Conservation (phyloP, 2,888 invertebrate genomes). For the Sphaerophoria taeniata region DNA sequence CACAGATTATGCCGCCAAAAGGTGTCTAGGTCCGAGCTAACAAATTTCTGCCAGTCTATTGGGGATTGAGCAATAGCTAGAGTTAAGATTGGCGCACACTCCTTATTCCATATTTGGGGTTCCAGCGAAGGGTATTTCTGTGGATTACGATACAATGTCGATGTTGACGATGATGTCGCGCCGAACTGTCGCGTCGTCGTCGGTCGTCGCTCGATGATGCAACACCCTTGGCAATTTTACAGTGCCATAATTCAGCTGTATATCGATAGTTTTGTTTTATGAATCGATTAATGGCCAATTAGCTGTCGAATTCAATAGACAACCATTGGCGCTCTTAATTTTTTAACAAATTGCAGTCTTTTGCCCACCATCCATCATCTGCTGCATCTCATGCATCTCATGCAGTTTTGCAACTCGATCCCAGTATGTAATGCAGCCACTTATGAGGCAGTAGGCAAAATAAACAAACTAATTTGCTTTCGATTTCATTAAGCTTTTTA, state of each 20-base stretch:
- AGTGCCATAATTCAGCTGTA: constrained; percentile 15
- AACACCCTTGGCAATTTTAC: constrained; percentile 36
- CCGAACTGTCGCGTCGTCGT: not conserved
- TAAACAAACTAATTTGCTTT: constrained; percentile 69
- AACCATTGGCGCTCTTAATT: constrained; percentile 29
- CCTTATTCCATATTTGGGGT: constrained; percentile 57
- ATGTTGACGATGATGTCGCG: constrained; percentile 13
- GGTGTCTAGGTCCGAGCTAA: constrained; percentile 25
- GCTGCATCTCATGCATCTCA: no score
- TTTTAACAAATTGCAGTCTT: constrained; percentile 62
- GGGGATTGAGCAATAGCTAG: constrained; percentile 50
- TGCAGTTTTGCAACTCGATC: constrained; percentile 41
- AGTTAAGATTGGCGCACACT: constrained; percentile 6
- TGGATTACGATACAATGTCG: not conserved
- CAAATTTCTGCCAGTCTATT: constrained; percentile 30
- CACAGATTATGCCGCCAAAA: constrained; percentile 52
- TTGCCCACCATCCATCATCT: not conserved
- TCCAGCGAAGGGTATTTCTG: no score
- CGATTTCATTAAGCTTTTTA: constrained; percentile 57
- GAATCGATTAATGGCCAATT: constrained; percentile 73
- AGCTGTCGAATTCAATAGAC: constrained; percentile 69
- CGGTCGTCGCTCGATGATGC: constrained; percentile 44
- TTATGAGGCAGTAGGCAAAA: constrained; percentile 1
- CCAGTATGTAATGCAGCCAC: constrained; percentile 6
- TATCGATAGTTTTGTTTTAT: constrained; percentile 42